These are phyloP conservation scores for Theretra japonica DNA, from an alignment of 2,888 invertebrate genomes.

Conservation along the genomic window DNA sequence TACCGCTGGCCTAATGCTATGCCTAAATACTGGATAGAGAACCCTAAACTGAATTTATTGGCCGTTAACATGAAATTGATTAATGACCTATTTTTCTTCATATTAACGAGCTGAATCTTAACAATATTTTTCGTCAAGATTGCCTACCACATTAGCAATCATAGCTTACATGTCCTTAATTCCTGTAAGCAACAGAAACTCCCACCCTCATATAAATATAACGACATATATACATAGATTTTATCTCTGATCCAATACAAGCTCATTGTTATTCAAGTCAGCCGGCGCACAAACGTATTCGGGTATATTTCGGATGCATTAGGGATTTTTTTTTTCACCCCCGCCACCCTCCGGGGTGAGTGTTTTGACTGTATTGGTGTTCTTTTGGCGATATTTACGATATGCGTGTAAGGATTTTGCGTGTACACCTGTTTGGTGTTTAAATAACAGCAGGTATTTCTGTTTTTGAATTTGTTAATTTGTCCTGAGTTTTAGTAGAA, in stretches of 20 bases:
- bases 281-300: slow-evolving; percentile 66
- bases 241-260: slow-evolving; percentile 77
- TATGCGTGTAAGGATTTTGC: not conserved
- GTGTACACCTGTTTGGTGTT: not conserved
- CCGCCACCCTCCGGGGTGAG: slow-evolving; percentile 29
- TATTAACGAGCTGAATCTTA: too few species aligned
- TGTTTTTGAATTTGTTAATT: too few species aligned
- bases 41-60: too few species aligned
- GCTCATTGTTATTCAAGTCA: slow-evolving; percentile 80
- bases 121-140: too few species aligned
- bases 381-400: slow-evolving; percentile 1
- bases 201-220: slow-evolving; percentile 31
- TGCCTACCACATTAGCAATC: not conserved
- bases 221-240: slow-evolving; percentile 56
- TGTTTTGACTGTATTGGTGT: slow-evolving; percentile 19
- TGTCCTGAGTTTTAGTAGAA: too few species aligned
- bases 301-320: slow-evolving; percentile 77
- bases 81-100: too few species aligned
- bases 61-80: too few species aligned
- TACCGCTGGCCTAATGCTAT: too few species aligned
- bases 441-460: too few species aligned
- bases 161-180: not conserved
- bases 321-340: slow-evolving; percentile 61
- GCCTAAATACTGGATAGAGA: too few species aligned
- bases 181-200: not conserved